Conservation (phyloP, 2,888 invertebrate species). For the Nomada ruficornis region DNA sequence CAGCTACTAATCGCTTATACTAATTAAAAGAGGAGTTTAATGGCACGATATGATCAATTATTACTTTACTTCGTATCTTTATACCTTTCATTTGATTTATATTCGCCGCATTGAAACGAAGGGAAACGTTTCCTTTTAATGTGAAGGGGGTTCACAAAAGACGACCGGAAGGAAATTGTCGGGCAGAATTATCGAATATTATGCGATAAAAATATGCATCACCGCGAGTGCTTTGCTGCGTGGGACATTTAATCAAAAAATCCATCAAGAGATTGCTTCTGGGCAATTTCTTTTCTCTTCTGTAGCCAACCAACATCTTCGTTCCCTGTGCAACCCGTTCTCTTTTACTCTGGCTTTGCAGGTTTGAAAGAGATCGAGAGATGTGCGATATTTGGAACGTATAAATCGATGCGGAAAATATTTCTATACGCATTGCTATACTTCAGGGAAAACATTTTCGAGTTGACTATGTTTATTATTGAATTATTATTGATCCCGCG, state of each 20-base stretch:
- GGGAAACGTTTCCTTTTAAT: conserved; percentile 2
- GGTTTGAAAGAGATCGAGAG: background rate
- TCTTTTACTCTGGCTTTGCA: background rate
- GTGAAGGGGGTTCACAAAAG: conserved; percentile 17
- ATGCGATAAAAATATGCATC: conserved; percentile 52
- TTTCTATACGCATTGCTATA: no score
- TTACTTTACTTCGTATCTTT: background rate
- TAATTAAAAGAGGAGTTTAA: background rate
- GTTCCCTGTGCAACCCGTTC: conserved; percentile 4
- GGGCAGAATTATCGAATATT: conserved; percentile 55
- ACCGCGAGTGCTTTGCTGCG: conserved; percentile 41
- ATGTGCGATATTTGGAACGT: background rate
- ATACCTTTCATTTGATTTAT: background rate
- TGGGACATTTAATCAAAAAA: conserved; percentile 64
- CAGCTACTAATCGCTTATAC: background rate
- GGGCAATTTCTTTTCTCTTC: conserved; percentile 61
- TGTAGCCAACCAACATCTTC: conserved; percentile 22
- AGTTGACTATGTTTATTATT: no score
- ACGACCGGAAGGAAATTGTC: conserved; percentile 44
- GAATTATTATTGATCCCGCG: no score
- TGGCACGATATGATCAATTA: background rate
- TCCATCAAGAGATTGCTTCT: conserved; percentile 67
- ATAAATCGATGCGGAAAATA: background rate
- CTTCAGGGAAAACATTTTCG: no score
- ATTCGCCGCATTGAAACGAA: background rate